Evolutionary conservation across 2,797 vertebrate species (phyloP), one percentile per base, ranked within the genome.

Genomic region (Dermochelys coriacea): DNA sequence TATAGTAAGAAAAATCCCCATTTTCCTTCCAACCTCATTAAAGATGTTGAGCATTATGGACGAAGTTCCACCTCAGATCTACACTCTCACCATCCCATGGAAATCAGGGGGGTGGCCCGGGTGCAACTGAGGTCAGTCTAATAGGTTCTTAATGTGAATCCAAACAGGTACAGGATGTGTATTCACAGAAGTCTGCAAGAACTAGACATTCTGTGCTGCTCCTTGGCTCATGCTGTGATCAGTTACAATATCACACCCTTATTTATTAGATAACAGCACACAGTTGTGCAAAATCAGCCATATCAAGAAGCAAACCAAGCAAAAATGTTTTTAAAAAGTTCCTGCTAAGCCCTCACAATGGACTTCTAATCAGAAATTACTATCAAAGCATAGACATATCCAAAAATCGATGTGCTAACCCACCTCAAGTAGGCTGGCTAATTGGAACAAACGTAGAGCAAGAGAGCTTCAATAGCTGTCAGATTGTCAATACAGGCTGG

Each of bases 211-310:
- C 85, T 71, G 75, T 91, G 86, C 37, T 83, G 84, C 90, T 34
- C 57, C 68, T 68, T 87, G 85, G 41, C 57, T 89, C 47, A 80
- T 89, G 78, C 61, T 90, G 27, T 59, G 86, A 91, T 71, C 78
- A 86, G 41, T 84, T 80, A 80, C 47, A 41, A 3, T 59, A 87
- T 89, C 49, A 31, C 80, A 64, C 19, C 91, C 54, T 77, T 59
- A 89, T 31, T 90, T 86, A 74, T 64, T 85, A 87, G 86, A 80
- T 89, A 93, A 47, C 21, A 88, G 41, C 89, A 91, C 31, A 87
- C 29, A 80, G 57, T 74, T 82, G 84, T 82, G 74, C 59, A 96
- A 88, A 92, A 92, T 51, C 75, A 90, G 84, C 64, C 61, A 50
- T 0, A 0, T 64, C 1, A 7, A 93, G 83, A 87, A 91, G 55